Conservation (phyloP, 1,140 invertebrate species). For the Lepidurus apus region DNA sequence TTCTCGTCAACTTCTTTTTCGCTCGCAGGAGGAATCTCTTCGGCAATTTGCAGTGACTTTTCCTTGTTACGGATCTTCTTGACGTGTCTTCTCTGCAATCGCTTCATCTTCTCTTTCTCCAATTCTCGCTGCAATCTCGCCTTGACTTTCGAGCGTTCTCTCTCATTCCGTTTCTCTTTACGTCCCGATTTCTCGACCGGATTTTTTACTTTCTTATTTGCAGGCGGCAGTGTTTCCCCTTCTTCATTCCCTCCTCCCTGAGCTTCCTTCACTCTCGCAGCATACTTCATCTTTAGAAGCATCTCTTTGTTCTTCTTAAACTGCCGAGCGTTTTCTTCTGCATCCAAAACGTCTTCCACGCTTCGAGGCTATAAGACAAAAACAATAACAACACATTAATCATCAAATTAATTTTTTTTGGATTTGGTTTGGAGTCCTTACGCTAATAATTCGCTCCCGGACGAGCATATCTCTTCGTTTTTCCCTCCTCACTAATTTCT, state of each 20-base stretch:
- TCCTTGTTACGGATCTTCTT: conserved; percentile 5
- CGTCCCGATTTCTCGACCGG: not conserved
- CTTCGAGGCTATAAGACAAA: not conserved
- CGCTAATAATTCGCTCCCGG: conserved; percentile 31
- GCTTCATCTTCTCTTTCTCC: conserved; percentile 20
- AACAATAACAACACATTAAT: not conserved
- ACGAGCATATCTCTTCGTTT: conserved; percentile 31
- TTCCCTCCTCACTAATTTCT: conserved; percentile 27
- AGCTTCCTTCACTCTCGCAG: conserved; percentile 55
- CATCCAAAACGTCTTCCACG: conserved; percentile 27
- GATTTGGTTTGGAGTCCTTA: conserved; percentile 10
- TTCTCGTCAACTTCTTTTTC: not conserved
- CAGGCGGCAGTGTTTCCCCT: conserved; percentile 40
- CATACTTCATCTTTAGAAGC: not conserved
- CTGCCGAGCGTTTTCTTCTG: conserved; percentile 23
- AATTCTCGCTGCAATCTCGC: conserved; percentile 25
- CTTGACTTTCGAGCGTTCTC: conserved; percentile 23
- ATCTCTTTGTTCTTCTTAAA: not conserved
- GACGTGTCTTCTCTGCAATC: not conserved
- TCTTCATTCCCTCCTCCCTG: conserved; percentile 67
- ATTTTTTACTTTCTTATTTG: conserved; percentile 6
- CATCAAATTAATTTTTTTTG: not conserved
- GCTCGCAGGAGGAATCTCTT: not conserved
- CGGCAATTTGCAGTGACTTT: not conserved
- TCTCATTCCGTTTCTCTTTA: conserved; percentile 24